Evolutionary conservation across 2,113 vertebrate genomes (phyloP).

Genomic region (Dascyllus trimaculatus): DNA sequence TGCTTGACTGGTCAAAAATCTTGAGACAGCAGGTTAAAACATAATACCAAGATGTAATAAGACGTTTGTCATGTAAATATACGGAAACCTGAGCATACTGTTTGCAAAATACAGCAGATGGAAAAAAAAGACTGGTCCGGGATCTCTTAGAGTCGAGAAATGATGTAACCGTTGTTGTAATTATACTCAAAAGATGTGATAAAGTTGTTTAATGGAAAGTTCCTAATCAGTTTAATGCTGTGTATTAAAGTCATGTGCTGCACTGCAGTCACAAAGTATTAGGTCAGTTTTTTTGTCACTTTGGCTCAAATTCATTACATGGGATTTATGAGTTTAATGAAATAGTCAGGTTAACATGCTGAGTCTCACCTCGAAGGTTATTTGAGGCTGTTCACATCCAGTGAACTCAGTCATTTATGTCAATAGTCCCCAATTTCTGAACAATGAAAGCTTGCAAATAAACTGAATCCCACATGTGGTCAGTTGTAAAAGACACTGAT

Average conservation of each 20-base stretch:
- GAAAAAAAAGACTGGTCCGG: neutral
- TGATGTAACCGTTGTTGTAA: slow-evolving; percentile 35
- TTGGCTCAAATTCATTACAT: neutral
- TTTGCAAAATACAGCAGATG: slow-evolving; percentile 41
- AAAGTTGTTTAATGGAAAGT: slow-evolving; percentile 2
- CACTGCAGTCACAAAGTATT: neutral
- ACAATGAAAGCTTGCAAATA: neutral
- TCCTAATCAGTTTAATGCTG: slow-evolving; percentile 6
- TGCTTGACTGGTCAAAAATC: neutral
- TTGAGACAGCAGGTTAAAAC: neutral
- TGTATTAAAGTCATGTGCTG: neutral
- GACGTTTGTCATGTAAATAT: slow-evolving; percentile 28
- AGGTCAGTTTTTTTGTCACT: neutral
- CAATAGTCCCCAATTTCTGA: neutral
- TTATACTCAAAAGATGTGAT: slow-evolving; percentile 17
- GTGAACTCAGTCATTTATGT: neutral
- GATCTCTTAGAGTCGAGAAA: neutral
- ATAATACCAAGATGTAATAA: neutral
- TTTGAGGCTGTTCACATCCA: neutral
- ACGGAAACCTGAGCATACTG: slow-evolving; percentile 11
- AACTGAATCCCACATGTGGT: neutral
- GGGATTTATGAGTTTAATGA: neutral
- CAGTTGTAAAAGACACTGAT: neutral
- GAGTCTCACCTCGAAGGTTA: neutral
- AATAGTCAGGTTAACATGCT: neutral